phyloP scores from a whole-genome alignment of 2,888 invertebrate genomes.

The Ptychoptera albimana region DNA sequence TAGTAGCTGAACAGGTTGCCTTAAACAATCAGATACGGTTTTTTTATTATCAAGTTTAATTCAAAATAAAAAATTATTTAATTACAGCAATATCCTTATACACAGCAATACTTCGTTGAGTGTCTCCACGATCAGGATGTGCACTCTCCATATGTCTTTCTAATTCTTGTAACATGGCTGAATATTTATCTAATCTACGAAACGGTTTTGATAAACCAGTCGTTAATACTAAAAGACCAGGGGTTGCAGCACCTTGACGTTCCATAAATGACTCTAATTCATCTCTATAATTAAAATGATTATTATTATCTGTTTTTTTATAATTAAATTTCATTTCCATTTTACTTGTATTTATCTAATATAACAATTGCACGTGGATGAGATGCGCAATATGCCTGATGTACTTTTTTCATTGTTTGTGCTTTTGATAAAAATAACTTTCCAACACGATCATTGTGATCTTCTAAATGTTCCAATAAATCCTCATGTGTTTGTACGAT shows the following conservation, averaged over 20 bases:
- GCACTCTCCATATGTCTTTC: slow-evolving; percentile 91
- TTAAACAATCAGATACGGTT: slow-evolving; percentile 27
- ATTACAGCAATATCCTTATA: slow-evolving; percentile 89
- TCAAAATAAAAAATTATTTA: slow-evolving; percentile 10
- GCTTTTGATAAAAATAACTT: slow-evolving; percentile 79
- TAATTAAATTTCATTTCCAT: slow-evolving; percentile 11
- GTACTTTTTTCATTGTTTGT: slow-evolving; percentile 64
- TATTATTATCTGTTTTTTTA: neutral
- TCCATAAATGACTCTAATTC: slow-evolving; percentile 78
- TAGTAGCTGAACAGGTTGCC: slow-evolving; percentile 72
- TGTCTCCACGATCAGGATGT: slow-evolving; percentile 91
- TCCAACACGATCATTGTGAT: slow-evolving; percentile 71
- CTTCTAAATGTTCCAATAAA: slow-evolving; percentile 62
- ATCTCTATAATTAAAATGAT: slow-evolving; percentile 38
- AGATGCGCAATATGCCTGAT: slow-evolving; percentile 77
- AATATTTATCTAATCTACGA: slow-evolving; percentile 86
- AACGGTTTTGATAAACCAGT: slow-evolving; percentile 92
- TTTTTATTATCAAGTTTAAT: neutral
- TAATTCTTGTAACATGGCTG: slow-evolving; percentile 84
- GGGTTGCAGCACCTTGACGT: slow-evolving; percentile 65
- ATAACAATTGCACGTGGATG: slow-evolving; percentile 92
- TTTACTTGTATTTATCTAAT: slow-evolving; percentile 82
- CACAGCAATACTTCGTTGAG: slow-evolving; percentile 85
- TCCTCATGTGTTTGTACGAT: slow-evolving; percentile 73
- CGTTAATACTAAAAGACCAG: slow-evolving; percentile 78